Evolutionary conservation across 2,797 vertebrate species (phyloP).

Genomic region (Cuculus canorus): DNA sequence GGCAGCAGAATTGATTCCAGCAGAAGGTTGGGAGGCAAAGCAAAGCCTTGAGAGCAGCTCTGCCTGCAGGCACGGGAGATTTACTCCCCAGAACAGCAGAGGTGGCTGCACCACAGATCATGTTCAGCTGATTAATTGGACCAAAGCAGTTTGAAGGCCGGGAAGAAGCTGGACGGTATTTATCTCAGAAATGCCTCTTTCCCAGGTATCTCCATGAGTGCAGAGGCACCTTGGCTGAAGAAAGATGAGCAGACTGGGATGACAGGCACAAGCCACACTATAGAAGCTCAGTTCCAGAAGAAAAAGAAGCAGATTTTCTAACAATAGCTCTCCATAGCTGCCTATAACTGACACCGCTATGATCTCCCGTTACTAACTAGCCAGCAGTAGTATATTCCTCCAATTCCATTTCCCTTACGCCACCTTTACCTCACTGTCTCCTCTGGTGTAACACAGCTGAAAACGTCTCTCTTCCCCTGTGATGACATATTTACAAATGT

Average conservation of each 20-base stretch:
- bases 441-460: background rate
- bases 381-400: background rate
- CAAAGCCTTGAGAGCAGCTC: background rate
- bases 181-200: background rate
- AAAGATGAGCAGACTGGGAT: background rate
- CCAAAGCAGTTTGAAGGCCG: background rate
- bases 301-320: background rate
- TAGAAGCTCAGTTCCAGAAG: background rate
- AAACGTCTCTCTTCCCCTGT: background rate
- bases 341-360: background rate
- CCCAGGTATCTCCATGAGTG: background rate
- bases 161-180: background rate
- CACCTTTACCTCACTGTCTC: background rate
- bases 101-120: no score
- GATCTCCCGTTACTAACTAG: background rate
- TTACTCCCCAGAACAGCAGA: background rate
- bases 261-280: background rate
- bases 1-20: background rate
- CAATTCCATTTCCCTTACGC: accelerated
- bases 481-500: background rate
- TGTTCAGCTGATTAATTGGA: background rate
- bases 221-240: background rate
- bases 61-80: background rate
- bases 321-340: background rate
- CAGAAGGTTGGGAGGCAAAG: background rate